A percentile compares a stretch with the other conserved stretches of the same genome.
Conservation (phyloP, 2,888 invertebrate species). For the Phragmatobia fuliginosa region DNA sequence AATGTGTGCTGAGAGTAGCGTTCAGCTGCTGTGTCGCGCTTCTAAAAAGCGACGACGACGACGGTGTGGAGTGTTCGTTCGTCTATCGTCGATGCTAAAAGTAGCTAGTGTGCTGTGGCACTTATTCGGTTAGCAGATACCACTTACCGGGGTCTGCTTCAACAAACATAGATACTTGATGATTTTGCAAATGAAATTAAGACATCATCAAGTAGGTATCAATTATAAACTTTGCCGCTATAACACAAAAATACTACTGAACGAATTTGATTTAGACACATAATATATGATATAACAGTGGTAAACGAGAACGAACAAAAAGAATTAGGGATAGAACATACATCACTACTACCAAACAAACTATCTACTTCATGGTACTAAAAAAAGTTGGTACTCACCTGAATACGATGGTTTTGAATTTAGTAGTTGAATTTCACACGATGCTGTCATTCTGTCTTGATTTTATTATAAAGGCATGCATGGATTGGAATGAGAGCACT, state of each 20-base stretch:
- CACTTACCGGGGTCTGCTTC: neutral
- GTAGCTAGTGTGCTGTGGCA: no score
- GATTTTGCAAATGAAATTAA: neutral
- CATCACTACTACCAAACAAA: neutral
- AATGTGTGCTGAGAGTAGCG: no score
- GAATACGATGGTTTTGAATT: neutral
- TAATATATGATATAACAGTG: neutral
- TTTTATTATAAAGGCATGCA: neutral
- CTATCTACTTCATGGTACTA: neutral
- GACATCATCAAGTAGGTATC: neutral
- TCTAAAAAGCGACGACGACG: no score
- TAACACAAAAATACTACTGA: neutral
- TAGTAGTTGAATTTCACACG: neutral
- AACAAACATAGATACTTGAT: neutral
- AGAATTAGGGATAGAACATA: neutral
- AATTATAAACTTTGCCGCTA: neutral
- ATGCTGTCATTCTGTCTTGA: neutral
- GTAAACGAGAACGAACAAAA: neutral
- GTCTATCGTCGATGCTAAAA: no score
- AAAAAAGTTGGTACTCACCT: neutral
- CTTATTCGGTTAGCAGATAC: neutral
- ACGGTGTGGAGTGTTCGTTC: no score
- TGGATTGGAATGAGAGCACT: neutral
- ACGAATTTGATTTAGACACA: neutral
- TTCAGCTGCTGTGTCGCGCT: no score